Percentiles rank a stretch among this genome's conserved stretches.
These are phyloP conservation scores for Triplophysa yarkandensis DNA, from an alignment of 2,797 vertebrate genomes.

Conservation along the genomic window DNA sequence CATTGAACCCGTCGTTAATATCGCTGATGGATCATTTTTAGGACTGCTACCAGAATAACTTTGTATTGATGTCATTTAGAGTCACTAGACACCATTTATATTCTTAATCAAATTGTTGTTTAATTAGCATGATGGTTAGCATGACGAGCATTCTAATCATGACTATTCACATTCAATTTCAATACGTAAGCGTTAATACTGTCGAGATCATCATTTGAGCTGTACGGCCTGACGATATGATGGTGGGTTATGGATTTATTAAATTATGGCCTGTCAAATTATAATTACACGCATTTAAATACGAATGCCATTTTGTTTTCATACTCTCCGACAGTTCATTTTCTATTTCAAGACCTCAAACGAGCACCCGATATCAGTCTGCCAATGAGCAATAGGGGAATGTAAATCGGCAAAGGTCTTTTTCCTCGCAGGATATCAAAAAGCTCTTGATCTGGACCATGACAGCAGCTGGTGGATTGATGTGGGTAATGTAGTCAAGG, in stretches of 20 bases:
- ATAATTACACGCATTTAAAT: not conserved
- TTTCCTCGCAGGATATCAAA: constrained; percentile 67
- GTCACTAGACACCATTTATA: not conserved
- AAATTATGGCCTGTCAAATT: too few species aligned
- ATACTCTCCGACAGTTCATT: not conserved
- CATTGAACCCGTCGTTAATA: constrained; percentile 17
- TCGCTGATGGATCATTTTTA: not conserved
- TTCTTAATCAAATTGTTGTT: constrained; percentile 2
- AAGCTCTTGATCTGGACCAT: constrained; percentile 73
- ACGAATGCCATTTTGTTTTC: not conserved
- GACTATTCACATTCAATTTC: constrained; percentile 52
- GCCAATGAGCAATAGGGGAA: constrained; percentile 36
- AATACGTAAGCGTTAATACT: too few species aligned
- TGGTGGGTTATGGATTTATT: not conserved
- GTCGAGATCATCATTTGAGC: not conserved
- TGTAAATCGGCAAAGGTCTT: constrained; percentile 27
- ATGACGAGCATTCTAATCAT: constrained; percentile 58
- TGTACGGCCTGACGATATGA: constrained; percentile 2
- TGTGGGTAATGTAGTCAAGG: constrained; percentile 83
- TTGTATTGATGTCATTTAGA: not conserved
- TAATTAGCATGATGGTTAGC: not conserved
- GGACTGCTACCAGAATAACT: not conserved
- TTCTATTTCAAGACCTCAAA: not conserved
- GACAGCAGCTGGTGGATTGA: constrained; percentile 75
- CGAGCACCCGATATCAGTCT: not conserved